Conservation (phyloP, 2,888 invertebrate species). For the Cephus pulcher region DNA sequence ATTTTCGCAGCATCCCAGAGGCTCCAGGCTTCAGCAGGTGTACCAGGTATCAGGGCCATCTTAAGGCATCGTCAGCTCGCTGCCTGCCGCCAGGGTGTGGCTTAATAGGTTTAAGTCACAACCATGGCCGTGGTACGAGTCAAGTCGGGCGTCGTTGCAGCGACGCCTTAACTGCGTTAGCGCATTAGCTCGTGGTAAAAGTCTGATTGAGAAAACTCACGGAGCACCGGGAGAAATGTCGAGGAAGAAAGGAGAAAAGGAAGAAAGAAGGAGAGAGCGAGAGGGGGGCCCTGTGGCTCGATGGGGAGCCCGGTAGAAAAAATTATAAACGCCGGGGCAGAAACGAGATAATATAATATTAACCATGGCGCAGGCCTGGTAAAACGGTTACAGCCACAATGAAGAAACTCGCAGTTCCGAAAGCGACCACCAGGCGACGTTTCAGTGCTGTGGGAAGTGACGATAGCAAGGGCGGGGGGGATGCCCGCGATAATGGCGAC, state of each 20-base stretch:
- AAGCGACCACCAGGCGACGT: background rate
- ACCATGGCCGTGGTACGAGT: background rate
- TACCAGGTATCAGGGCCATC: background rate
- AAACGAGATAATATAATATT: constrained; percentile 65
- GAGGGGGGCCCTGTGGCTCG: background rate
- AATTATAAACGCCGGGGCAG: constrained; percentile 59
- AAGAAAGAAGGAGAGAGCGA: background rate
- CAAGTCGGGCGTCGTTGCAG: constrained; percentile 6
- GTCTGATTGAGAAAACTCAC: constrained; percentile 62
- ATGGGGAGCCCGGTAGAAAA: constrained; percentile 40
- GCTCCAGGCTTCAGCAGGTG: background rate
- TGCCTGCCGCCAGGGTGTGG: constrained; percentile 2
- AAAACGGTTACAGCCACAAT: constrained; percentile 30
- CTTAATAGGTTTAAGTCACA: constrained; percentile 1
- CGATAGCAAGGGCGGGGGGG: background rate
- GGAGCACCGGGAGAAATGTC: constrained; percentile 11
- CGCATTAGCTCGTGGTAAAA: constrained; percentile 59
- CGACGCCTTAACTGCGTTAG: constrained; percentile 57
- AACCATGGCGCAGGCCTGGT: constrained; percentile 39
- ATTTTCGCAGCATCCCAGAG: constrained; percentile 10
- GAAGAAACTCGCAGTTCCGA: background rate
- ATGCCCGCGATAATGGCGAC: background rate
- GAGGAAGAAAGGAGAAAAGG: constrained; percentile 7
- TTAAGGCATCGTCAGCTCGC: constrained; percentile 18
- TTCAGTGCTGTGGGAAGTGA: background rate